A percentile compares a stretch with the other conserved stretches of the same genome.
These are phyloP conservation scores for Ictalurus furcatus DNA, from an alignment of 2,113 vertebrate genomes.

Conservation along the genomic window DNA sequence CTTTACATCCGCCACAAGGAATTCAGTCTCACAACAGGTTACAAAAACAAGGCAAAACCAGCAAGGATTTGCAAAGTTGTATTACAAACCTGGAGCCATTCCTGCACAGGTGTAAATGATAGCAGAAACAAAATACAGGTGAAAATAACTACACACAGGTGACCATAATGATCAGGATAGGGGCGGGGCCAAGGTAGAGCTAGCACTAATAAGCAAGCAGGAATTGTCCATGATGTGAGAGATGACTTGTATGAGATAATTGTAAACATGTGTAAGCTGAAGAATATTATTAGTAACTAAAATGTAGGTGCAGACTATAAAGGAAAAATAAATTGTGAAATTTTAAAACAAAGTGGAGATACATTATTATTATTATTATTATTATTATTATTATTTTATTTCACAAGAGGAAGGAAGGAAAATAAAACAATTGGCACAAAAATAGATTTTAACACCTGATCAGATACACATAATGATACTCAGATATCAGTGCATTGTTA, in stretches of 20 bases:
- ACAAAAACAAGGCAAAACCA: background rate
- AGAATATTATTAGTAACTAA: background rate
- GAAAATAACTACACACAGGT: background rate
- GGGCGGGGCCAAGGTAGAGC: background rate
- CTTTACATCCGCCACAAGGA: background rate
- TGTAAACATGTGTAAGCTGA: background rate
- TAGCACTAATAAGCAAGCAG: background rate
- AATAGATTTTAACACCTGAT: background rate
- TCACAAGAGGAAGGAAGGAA: background rate
- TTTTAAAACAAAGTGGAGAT: background rate
- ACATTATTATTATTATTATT: constrained; percentile 1
- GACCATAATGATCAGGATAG: background rate
- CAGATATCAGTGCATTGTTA: background rate
- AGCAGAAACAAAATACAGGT: background rate
- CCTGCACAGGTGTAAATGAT: background rate
- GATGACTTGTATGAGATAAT: background rate
- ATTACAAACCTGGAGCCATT: background rate
- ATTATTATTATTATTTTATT: background rate
- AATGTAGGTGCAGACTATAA: background rate
- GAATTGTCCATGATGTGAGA: background rate
- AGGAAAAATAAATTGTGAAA: background rate
- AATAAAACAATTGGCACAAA: background rate
- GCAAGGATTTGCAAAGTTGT: background rate
- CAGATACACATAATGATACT: background rate
- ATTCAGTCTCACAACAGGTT: background rate